Evolutionary conservation across 2,888 invertebrate genomes (phyloP), one percentile per base, ranked within the genome.

Genomic region (Esperia sulphurella): DNA sequence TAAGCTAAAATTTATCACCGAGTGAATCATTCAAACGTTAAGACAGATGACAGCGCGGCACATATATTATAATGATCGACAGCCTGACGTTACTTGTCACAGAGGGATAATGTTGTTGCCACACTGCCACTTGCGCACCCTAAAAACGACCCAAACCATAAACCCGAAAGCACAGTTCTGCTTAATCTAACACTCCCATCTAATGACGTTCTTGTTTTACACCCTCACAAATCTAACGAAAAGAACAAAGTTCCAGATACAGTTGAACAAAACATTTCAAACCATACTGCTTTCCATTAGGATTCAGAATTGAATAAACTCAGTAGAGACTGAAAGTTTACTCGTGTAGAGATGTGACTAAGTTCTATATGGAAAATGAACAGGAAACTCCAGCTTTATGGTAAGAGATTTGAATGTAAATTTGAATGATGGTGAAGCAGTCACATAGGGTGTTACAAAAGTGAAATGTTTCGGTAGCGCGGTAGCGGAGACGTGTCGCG

Each of bases 11-110:
- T 89, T 89, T 88, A 89, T 89, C 87, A 85, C 79, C 77, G 76
- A 86, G 87, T 88, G 88, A 89, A 88, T 88, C 88, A 87, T 85
- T 88, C 88, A 87, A 84, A 83, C 80, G 80, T 76, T 75, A 73
- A 83, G 88, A 87, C 88, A 87, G 87, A 83, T 87, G 88, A 88
- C 88, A 87, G 86, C 80, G 73, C 78, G 74, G 83, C 85, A 81
- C 87, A 89, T 89, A 89, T 79, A 87, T 89, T 89, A 87, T 80
- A 85, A 82, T 89, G 88, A 89, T 88, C 86, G 88, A 89, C 88
- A 87, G 80, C 83, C 81, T 79, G 86, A 88, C 86, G 80, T 82
- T 79, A 71, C 86, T 79, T 87, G 88, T 88, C 87, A 85, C 84
- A 79, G 74, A 79, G 82, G 86, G 84, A 86, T 87, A 88, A 88